Conservation (phyloP, 2,888 invertebrate species). For the Blastobasis adustella region DNA sequence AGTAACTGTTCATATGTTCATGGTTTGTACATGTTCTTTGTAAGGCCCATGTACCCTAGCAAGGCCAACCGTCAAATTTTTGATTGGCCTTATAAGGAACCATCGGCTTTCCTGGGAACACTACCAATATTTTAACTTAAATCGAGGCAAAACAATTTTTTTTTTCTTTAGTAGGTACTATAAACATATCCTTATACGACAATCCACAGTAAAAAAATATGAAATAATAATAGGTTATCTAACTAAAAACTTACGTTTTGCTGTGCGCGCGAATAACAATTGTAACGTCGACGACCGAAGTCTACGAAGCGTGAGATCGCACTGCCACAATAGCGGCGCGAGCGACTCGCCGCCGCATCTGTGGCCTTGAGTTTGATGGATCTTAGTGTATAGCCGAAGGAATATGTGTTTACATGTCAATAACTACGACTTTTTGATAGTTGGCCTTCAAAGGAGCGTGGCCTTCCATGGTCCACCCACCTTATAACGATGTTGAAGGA, state of each 20-base stretch:
- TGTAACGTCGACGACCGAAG: conserved; percentile 7
- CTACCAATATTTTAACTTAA: conserved; percentile 15
- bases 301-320: conserved; percentile 11
- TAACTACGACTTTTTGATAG: conserved; percentile 11
- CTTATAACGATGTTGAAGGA: too few species aligned
- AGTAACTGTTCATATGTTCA: conserved; percentile 4
- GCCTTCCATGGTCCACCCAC: conserved; percentile 15
- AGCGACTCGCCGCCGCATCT: conserved; percentile 10
- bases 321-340: conserved; percentile 10
- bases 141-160: conserved; percentile 14
- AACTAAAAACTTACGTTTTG: conserved; percentile 10
- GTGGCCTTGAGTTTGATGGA: conserved; percentile 11
- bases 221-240: conserved; percentile 11
- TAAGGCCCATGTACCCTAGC: conserved; percentile 12
- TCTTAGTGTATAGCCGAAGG: conserved; percentile 9
- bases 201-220: conserved; percentile 15
- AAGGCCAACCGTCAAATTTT: conserved; percentile 18
- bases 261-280: conserved; percentile 8
- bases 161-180: conserved; percentile 10
- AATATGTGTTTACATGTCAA: conserved; percentile 9
- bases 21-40: conserved; percentile 7
- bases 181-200: conserved; percentile 14
- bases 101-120: conserved; percentile 19
- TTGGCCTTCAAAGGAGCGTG: conserved; percentile 15
- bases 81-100: conserved; percentile 20